These are phyloP conservation scores for Delichon dasypus DNA, from an alignment of 2,797 vertebrate genomes.

Conservation along the genomic window DNA sequence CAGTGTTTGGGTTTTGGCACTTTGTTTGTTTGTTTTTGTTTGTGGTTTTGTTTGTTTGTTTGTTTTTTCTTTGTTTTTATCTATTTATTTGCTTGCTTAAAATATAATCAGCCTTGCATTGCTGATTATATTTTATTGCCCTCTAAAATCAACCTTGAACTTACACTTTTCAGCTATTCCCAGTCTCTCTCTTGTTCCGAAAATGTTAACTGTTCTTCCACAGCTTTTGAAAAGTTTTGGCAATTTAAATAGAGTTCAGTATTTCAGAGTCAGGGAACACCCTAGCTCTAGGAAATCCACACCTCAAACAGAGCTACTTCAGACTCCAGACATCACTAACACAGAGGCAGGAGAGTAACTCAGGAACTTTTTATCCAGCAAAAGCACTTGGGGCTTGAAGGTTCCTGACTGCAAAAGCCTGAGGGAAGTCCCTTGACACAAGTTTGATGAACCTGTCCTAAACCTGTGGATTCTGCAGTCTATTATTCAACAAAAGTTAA, in stretches of 20 bases:
- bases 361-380: background rate
- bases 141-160: background rate
- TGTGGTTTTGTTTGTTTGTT: background rate
- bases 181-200: background rate
- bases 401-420: background rate
- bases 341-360: background rate
- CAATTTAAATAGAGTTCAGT: background rate
- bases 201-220: background rate
- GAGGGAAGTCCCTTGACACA: background rate
- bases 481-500: background rate
- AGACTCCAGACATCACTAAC: background rate
- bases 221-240: background rate
- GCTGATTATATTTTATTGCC: background rate
- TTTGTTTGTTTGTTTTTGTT: background rate
- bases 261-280: background rate
- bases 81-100: background rate
- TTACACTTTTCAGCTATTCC: background rate
- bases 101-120: background rate
- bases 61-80: background rate
- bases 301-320: background rate
- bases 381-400: background rate
- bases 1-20: fast-evolving
- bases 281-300: background rate
- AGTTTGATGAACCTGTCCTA: background rate
- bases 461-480: background rate